A percentile compares a stretch with the other conserved stretches of the same genome.
Evolutionary conservation across 2,888 invertebrate genomes (phyloP).

Genomic region (Pyrochroa serraticornis): DNA sequence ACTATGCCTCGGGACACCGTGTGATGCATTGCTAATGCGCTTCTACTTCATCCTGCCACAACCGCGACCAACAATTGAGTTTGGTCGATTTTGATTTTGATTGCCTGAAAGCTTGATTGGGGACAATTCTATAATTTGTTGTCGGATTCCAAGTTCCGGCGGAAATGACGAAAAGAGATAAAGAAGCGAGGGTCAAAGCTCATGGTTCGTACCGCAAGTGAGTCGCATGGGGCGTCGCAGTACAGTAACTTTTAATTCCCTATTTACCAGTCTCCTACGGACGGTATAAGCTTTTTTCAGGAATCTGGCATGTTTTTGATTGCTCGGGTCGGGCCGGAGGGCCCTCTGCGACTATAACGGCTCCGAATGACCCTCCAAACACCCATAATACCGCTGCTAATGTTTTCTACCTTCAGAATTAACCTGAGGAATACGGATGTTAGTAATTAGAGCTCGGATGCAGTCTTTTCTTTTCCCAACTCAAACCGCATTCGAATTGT

Average conservation of each 20-base stretch:
- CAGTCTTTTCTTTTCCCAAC: conserved; percentile 42
- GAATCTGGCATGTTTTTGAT: conserved; percentile 59
- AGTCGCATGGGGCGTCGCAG: conserved; percentile 36
- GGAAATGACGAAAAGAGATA: conserved; percentile 30
- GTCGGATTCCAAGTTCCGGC: too few relatives aligned
- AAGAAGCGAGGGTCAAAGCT: conserved; percentile 25
- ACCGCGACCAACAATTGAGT: background rate
- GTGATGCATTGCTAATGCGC: conserved; percentile 39
- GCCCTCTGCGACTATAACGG: conserved; percentile 69
- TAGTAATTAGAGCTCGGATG: conserved; percentile 67
- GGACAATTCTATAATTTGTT: too few relatives aligned
- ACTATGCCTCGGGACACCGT: conserved; percentile 32
- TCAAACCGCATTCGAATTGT: conserved; percentile 38
- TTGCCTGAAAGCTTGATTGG: too few relatives aligned
- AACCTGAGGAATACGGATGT: conserved; percentile 56
- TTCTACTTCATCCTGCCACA: conserved; percentile 25
- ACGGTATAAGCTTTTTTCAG: conserved; percentile 50
- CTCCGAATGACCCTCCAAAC: conserved; percentile 71
- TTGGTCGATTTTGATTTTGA: too few relatives aligned
- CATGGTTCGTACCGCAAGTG: conserved; percentile 33
- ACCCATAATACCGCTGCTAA: conserved; percentile 73
- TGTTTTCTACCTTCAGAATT: conserved; percentile 59
- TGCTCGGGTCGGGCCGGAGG: conserved; percentile 68
- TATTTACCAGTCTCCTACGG: conserved; percentile 49
- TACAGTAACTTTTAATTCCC: conserved; percentile 52